Evolutionary conservation across 1,140 invertebrate genomes (phyloP).

Genomic region (Stegodyphus dumicola): DNA sequence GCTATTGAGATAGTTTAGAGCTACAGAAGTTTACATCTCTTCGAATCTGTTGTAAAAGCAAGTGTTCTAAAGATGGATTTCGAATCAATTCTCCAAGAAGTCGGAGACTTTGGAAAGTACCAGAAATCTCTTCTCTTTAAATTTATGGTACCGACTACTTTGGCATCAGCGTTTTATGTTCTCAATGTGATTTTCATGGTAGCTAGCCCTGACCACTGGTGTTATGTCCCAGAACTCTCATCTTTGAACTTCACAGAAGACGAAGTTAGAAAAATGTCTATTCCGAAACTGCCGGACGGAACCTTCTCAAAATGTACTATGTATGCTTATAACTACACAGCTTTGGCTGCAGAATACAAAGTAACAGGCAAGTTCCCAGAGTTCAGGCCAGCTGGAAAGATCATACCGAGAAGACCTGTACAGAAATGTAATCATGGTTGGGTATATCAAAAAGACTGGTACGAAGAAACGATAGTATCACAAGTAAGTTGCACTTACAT

Average conservation of each 20-base stretch:
- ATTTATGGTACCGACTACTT: conserved; percentile 61
- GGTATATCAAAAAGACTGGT: conserved; percentile 68
- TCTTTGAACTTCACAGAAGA: conserved; percentile 68
- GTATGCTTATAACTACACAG: conserved; percentile 64
- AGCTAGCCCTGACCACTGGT: conserved; percentile 73
- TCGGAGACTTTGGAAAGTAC: conserved; percentile 74
- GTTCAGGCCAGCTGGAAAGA: conserved; percentile 8
- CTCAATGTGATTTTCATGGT: conserved; percentile 71
- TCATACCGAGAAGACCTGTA: conserved; percentile 66
- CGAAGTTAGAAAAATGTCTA: conserved; percentile 61
- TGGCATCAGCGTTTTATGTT: conserved; percentile 40
- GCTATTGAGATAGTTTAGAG: too few relatives aligned
- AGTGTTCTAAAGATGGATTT: conserved; percentile 70
- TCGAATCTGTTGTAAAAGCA: background rate
- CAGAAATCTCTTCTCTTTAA: conserved; percentile 68
- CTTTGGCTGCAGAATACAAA: conserved; percentile 7
- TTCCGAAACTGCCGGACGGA: conserved; percentile 39
- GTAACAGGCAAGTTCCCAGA: conserved; percentile 1
- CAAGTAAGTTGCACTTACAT: conserved; percentile 64
- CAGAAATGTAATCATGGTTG: conserved; percentile 67
- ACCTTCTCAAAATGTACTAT: conserved; percentile 61
- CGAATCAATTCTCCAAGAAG: conserved; percentile 72
- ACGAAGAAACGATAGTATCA: conserved; percentile 69
- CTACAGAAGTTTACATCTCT: background rate
- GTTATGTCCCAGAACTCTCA: conserved; percentile 70